A percentile compares a stretch with the other conserved stretches of the same genome.
phyloP scores from a whole-genome alignment of 1,140 invertebrate genomes.

The Triops longicaudatus region DNA sequence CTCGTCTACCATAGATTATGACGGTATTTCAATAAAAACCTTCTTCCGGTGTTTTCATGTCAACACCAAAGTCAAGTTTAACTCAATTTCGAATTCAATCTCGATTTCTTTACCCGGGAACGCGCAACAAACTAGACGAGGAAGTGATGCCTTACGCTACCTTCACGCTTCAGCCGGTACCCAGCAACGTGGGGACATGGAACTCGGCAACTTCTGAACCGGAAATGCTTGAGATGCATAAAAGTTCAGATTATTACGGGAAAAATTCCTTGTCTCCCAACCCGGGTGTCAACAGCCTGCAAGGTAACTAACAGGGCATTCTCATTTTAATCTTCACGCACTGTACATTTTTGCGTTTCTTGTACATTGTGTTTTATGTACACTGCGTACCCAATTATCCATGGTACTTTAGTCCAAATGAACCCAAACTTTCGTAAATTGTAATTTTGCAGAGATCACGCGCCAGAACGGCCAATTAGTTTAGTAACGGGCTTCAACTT shows the following conservation, averaged over 20 bases:
- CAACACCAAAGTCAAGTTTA: neutral
- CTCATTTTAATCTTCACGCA: neutral
- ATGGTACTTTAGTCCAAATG: no score
- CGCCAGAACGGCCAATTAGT: no score
- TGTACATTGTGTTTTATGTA: no score
- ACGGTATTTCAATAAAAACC: neutral
- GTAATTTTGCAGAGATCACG: no score
- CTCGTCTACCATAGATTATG: conserved; percentile 3
- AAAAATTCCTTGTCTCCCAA: neutral
- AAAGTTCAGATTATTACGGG: neutral
- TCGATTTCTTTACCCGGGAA: neutral
- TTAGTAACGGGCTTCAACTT: no score
- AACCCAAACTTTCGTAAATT: no score
- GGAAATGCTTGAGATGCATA: conserved; percentile 1
- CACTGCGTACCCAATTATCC: no score
- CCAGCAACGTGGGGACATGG: neutral
- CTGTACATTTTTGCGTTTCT: no score
- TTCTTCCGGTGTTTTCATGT: neutral
- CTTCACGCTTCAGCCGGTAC: conserved; percentile 26
- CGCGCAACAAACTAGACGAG: conserved; percentile 11
- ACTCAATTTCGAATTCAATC: neutral
- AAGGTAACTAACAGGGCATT: neutral
- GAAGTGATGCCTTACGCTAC: conserved; percentile 27
- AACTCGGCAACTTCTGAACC: neutral
- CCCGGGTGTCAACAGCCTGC: neutral